Base-by-base conservation (phyloP, 92 coral and sea anemone species). In the Muricea muricata region DNA sequence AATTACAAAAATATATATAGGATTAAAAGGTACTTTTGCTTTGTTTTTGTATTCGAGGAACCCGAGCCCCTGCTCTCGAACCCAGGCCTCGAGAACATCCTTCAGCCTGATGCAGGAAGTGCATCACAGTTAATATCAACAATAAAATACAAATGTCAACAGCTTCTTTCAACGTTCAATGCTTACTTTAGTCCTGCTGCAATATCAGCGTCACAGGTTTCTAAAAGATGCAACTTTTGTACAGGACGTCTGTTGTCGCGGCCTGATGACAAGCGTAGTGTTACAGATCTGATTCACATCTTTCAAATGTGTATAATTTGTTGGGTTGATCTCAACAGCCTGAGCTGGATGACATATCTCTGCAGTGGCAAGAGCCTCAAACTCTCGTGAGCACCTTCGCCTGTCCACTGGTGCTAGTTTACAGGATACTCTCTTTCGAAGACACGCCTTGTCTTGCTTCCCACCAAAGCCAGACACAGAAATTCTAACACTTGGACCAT, bases 331-430 rank as follows among this genome's bases (percentile, higher is more conserved):
- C n/a, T n/a, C n/a, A n/a, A n/a, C n/a, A n/a, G n/a, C n/a, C n/a
- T n/a, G n/a, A n/a, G n/a, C n/a, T n/a, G n/a, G n/a, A n/a, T n/a
- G n/a, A n/a, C 31, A 65, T 31, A 69, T 69, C 76, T 69, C 78
- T 66, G 76, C 54, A 15, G 85, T 17, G 33, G 89, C 79, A 29
- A 86, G 89, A 45, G 79, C 85, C 52, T 86, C 85, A 60, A 57
- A 25, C 65, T 79, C 34, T 30, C 37, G 57, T 3, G 26, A 65
- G 41, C 57, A 26, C 75, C 88, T 73, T 39, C 84, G 84, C 23
- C 68, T 77, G 24, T 77, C 76, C 46, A 84, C 75, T 37, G 88
- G 84, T 58, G 84, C 84, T 34, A 84, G 23, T 33, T 84, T 75
- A 28, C 65, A 84, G 40, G n/a, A n/a, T n/a, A n/a, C n/a, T n/a